Conservation (phyloP, 2,113 vertebrate species). For the Coracopsis vasa region DNA sequence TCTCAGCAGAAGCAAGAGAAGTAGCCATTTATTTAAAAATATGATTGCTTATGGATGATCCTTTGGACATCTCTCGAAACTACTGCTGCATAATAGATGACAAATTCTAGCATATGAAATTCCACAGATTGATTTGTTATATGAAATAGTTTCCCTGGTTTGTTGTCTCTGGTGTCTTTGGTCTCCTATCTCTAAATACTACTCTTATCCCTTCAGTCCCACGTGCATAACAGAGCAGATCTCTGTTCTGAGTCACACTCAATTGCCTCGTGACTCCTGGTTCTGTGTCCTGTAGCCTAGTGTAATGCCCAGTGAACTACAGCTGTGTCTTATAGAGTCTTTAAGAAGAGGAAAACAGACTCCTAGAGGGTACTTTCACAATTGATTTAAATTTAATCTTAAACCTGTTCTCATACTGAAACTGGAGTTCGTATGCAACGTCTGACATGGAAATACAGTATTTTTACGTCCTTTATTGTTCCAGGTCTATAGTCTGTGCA, state of each 20-base stretch:
- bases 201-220: background rate
- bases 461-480: background rate
- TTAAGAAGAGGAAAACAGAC: background rate
- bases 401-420: background rate
- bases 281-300: background rate
- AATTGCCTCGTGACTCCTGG: background rate
- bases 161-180: background rate
- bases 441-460: background rate
- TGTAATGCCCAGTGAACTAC: background rate
- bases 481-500: background rate
- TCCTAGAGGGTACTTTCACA: background rate
- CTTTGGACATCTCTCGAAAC: background rate
- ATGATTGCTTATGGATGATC: background rate
- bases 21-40: background rate
- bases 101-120: background rate
- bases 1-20: background rate
- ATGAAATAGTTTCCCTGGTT: background rate
- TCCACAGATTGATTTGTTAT: background rate
- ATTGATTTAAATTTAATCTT: background rate
- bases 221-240: background rate
- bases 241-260: background rate
- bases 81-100: background rate
- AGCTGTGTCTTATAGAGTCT: background rate
- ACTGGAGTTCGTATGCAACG: fast-evolving
- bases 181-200: background rate